Conservation (phyloP, 53 echinoderm and acorn worm species). For the Mesocentrotus franciscanus region DNA sequence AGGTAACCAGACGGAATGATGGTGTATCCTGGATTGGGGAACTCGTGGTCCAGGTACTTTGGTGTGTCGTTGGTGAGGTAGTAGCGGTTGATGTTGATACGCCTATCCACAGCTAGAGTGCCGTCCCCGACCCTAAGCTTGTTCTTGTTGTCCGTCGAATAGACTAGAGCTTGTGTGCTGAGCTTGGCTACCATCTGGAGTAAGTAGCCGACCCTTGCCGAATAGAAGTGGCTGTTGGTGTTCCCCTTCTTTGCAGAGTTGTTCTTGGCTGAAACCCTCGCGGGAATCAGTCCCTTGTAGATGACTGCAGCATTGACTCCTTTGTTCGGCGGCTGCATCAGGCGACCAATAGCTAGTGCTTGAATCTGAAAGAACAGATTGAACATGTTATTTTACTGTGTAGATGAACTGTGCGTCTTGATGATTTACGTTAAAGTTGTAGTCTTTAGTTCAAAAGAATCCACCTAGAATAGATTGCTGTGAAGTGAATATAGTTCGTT, state of each 20-base stretch:
- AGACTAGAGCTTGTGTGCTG: conserved; percentile 46
- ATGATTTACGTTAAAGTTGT: no score
- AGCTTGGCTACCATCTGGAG: no score
- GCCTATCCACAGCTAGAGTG: conserved; percentile 70
- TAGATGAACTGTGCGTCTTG: no score
- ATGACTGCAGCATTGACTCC: not conserved
- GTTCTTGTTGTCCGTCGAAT: conserved; percentile 75
- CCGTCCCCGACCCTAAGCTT: conserved; percentile 36
- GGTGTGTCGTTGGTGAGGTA: no score
- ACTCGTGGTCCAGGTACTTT: no score
- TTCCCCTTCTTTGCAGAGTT: conserved; percentile 62
- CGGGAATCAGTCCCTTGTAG: conserved; percentile 66
- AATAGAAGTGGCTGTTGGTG: conserved; percentile 73
- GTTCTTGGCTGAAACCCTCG: conserved; percentile 60
- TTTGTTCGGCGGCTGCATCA: conserved; percentile 6
- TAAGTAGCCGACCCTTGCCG: conserved; percentile 66
- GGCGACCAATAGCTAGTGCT: not conserved
- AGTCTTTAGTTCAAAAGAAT: no score
- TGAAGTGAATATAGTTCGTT: no score
- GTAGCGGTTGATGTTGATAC: conserved; percentile 24
- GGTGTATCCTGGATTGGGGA: no score
- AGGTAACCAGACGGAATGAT: no score
- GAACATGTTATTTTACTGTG: not conserved
- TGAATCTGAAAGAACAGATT: not conserved
- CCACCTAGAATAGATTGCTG: no score